Percentiles rank a stretch among this genome's conserved stretches.
Evolutionary conservation across 2,888 invertebrate species (phyloP).

Genomic region (Seira sanloemensis): DNA sequence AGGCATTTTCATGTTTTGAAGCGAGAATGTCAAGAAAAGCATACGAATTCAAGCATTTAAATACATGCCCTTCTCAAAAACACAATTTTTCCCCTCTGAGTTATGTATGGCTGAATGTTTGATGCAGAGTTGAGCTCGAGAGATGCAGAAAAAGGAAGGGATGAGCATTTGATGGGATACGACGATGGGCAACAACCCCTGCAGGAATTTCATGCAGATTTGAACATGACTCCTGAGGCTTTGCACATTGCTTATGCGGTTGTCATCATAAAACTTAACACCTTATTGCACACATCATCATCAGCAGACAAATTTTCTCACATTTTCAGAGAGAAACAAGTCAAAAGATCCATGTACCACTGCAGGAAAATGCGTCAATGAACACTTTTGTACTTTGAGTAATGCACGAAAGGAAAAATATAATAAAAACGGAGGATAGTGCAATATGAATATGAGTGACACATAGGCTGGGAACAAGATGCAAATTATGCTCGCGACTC

Average conservation of each 20-base stretch:
- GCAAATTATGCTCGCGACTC: background rate
- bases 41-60: background rate
- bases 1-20: background rate
- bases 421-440: background rate
- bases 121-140: background rate
- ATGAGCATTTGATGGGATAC: too few species aligned
- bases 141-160: background rate
- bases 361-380: background rate
- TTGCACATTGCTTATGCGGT: constrained; percentile 53
- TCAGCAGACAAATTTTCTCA: constrained; percentile 39
- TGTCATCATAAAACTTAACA: constrained; percentile 62
- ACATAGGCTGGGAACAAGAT: too few species aligned
- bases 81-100: background rate
- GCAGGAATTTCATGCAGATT: constrained; percentile 61
- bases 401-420: background rate
- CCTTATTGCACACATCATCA: constrained; percentile 46
- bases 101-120: background rate
- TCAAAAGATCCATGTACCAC: too few species aligned
- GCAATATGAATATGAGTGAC: too few species aligned
- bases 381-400: background rate
- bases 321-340: background rate
- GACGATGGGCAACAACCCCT: constrained; percentile 53
- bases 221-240: constrained; percentile 55
- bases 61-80: background rate
- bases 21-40: background rate